These are phyloP conservation scores for Acanthochromis polyacanthus DNA, from an alignment of 2,113 vertebrate genomes.

Conservation along the genomic window DNA sequence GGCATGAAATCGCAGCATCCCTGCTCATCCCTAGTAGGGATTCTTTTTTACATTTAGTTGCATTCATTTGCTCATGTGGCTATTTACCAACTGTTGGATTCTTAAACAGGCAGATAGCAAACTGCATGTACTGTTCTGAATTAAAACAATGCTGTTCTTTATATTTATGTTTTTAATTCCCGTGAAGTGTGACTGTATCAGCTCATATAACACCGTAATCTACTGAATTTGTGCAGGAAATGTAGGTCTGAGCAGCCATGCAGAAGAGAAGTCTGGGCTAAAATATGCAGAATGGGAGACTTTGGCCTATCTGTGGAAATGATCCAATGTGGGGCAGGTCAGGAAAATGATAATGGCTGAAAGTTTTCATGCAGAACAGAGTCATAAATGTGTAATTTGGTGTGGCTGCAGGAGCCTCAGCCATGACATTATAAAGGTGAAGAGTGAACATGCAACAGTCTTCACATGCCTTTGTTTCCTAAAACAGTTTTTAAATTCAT, in stretches of 20 bases:
- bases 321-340: conserved; percentile 71
- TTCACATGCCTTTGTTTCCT: conserved; percentile 12
- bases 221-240: conserved; percentile 26
- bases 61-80: no score
- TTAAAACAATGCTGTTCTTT: background rate
- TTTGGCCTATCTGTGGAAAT: conserved; percentile 66
- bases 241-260: conserved; percentile 58
- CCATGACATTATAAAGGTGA: conserved; percentile 25
- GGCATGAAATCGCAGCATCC: no score
- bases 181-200: conserved; percentile 22
- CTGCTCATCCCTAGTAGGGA: no score
- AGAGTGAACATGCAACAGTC: conserved; percentile 9
- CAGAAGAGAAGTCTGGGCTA: conserved; percentile 38
- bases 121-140: conserved; percentile 2
- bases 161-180: conserved; percentile 32
- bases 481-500: conserved; percentile 14
- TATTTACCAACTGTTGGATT: background rate
- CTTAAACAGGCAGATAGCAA: conserved; percentile 1
- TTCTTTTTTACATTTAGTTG: no score
- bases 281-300: conserved; percentile 54
- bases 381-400: conserved; percentile 60
- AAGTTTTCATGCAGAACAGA: conserved; percentile 73
- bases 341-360: conserved; percentile 61
- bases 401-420: conserved; percentile 39
- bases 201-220: conserved; percentile 43